Conservation (phyloP, 2,888 invertebrate species). For the Proisotoma minuta region DNA sequence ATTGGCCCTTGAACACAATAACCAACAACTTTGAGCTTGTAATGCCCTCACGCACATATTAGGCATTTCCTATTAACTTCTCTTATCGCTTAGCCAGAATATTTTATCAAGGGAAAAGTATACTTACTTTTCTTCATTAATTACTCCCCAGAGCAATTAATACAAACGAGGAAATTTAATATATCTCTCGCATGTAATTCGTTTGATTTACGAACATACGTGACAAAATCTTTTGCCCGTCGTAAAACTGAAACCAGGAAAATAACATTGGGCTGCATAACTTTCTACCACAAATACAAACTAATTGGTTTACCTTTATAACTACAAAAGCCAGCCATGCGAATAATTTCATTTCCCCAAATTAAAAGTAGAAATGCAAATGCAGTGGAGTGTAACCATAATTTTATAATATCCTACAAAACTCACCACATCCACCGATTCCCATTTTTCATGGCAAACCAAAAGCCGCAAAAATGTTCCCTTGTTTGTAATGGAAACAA, state of each 20-base stretch:
- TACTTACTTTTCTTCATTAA: conserved; percentile 21
- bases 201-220: conserved; percentile 6
- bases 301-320: too few species aligned
- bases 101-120: not conserved
- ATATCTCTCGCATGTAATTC: conserved; percentile 17
- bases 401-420: not conserved
- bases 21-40: conserved; percentile 12
- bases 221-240: conserved; percentile 5
- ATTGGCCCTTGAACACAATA: conserved; percentile 21
- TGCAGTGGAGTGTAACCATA: too few species aligned
- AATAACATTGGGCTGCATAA: too few species aligned
- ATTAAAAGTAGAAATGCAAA: too few species aligned
- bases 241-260: not conserved
- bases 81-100: not conserved
- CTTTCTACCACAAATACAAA: too few species aligned
- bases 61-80: conserved; percentile 4
- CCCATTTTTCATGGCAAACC: not conserved
- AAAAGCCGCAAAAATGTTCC: not conserved
- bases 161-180: conserved; percentile 39
- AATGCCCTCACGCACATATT: conserved; percentile 2
- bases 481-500: not conserved
- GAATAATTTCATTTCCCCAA: too few species aligned
- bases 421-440: not conserved
- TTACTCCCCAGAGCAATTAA: conserved; percentile 39
- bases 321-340: too few species aligned